These are phyloP conservation scores for Sabatieria punctata DNA, from an alignment of 2,888 invertebrate genomes.

Conservation along the genomic window DNA sequence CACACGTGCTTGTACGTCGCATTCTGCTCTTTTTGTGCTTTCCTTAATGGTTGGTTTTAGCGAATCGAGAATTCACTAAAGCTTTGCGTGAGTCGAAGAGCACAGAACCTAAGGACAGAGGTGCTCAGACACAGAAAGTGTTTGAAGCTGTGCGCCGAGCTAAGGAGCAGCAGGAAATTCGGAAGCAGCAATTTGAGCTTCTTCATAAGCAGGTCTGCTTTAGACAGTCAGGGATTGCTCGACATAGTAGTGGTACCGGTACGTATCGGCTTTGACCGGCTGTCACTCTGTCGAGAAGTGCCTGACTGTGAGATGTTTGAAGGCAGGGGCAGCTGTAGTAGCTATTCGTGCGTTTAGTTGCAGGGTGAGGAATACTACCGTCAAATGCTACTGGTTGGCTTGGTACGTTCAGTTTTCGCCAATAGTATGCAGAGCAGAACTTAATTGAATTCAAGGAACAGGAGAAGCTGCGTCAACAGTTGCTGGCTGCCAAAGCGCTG, in stretches of 20 bases:
- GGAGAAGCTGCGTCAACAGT: slow-evolving; percentile 73
- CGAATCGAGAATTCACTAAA: too few relatives aligned
- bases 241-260: too few relatives aligned
- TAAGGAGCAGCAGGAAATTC: slow-evolving; percentile 58
- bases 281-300: too few relatives aligned
- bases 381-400: slow-evolving; percentile 43
- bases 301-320: too few relatives aligned
- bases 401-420: slow-evolving; percentile 44
- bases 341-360: background rate
- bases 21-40: too few relatives aligned
- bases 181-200: slow-evolving; percentile 63
- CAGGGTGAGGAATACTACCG: slow-evolving; percentile 4
- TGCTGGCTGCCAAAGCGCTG: slow-evolving; percentile 65
- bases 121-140: slow-evolving; percentile 36
- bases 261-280: too few relatives aligned
- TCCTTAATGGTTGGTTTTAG: too few relatives aligned
- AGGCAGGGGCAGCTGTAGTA: too few relatives aligned
- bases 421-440: background rate
- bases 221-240: background rate
- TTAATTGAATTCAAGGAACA: slow-evolving; percentile 52
- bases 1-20: too few relatives aligned
- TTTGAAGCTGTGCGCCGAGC: background rate
- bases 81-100: too few relatives aligned
- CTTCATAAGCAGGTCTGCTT: slow-evolving; percentile 56
- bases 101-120: too few relatives aligned